Percentiles rank a stretch among this genome's conserved stretches.
These are phyloP conservation scores for Actias luna DNA, from an alignment of 2,888 invertebrate genomes.

Conservation along the genomic window DNA sequence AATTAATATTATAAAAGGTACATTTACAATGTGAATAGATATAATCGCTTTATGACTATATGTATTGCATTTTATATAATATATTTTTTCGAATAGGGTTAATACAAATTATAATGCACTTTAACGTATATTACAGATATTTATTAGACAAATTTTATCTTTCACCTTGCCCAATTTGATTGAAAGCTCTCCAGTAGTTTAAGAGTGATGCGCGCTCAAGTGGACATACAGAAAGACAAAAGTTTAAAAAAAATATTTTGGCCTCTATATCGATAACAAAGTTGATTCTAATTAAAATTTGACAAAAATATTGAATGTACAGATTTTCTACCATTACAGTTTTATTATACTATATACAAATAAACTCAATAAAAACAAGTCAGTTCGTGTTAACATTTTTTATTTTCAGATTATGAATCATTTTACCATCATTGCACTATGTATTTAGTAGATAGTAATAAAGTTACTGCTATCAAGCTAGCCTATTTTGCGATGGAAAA, in stretches of 20 bases:
- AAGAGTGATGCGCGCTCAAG: too few species aligned
- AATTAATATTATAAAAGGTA: background rate
- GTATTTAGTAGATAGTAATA: conserved; percentile 45
- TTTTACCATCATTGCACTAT: conserved; percentile 33
- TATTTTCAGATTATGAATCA: background rate
- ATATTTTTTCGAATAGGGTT: background rate
- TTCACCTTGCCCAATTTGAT: too few species aligned
- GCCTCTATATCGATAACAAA: too few species aligned
- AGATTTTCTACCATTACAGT: too few species aligned
- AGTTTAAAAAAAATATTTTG: too few species aligned
- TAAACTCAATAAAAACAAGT: background rate
- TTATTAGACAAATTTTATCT: too few species aligned
- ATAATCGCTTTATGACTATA: background rate
- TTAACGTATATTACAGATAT: background rate
- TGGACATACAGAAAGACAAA: too few species aligned
- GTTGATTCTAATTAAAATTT: too few species aligned
- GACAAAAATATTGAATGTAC: too few species aligned
- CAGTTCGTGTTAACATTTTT: background rate
- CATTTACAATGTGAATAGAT: background rate
- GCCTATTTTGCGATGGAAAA: conserved; percentile 48
- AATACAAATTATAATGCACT: background rate
- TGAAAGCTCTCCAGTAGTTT: too few species aligned
- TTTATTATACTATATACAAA: too few species aligned
- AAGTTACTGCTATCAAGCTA: conserved; percentile 46
- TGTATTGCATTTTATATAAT: background rate